Percentiles rank a stretch among this genome's conserved stretches.
phyloP scores from a whole-genome alignment of 1,140 invertebrate genomes.

The Neodiprion pinetum region DNA sequence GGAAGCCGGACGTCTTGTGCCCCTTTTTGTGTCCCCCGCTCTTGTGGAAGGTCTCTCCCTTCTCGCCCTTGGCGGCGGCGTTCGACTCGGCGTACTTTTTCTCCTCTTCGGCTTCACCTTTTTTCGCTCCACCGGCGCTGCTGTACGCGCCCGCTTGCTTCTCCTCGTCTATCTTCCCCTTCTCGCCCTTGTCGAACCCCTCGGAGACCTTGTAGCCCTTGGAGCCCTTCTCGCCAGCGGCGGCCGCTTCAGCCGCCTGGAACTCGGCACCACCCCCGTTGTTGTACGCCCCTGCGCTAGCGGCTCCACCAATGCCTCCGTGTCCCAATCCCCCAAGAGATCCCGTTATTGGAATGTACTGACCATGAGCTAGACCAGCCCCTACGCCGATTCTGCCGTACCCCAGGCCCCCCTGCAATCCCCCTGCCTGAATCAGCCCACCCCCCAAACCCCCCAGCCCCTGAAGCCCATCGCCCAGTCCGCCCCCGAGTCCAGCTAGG shows the following conservation, averaged over 20 bases:
- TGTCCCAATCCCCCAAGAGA: conserved; percentile 29
- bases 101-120: conserved; percentile 63
- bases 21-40: conserved; percentile 69
- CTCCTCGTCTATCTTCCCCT: conserved; percentile 62
- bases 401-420: not conserved
- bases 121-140: conserved; percentile 60
- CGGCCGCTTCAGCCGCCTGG: conserved; percentile 31
- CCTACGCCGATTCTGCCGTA: not conserved
- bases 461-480: too few relatives aligned
- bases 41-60: conserved; percentile 63
- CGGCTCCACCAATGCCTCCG: conserved; percentile 15
- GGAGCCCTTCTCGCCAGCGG: conserved; percentile 50
- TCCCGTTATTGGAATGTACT: conserved; percentile 24
- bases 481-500: not conserved
- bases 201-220: conserved; percentile 63
- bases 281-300: conserved; percentile 23
- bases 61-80: conserved; percentile 58
- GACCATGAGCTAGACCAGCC: conserved; percentile 3
- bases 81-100: conserved; percentile 59
- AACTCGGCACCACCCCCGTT: conserved; percentile 26
- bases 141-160: conserved; percentile 64
- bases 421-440: not conserved
- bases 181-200: conserved; percentile 64
- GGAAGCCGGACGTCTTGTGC: conserved; percentile 71
- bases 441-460: not conserved